phyloP scores from a whole-genome alignment of 2,888 invertebrate species.

The Boloria euphrosyne region DNA sequence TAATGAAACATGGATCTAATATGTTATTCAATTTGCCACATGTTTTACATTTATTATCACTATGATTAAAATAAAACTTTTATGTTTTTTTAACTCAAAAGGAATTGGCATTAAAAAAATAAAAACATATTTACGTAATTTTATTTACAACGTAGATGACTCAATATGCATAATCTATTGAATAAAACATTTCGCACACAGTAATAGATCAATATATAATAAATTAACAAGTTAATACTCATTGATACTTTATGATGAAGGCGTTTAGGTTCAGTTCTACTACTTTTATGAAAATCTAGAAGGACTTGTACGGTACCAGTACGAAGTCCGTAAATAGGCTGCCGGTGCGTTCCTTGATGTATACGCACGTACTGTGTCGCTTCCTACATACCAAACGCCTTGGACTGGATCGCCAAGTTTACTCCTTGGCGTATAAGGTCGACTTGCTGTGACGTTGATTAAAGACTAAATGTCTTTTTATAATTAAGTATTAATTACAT shows the following conservation, averaged over 20 bases:
- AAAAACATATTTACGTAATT: background rate
- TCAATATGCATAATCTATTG: slow-evolving; percentile 10
- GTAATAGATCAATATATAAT: slow-evolving; percentile 5
- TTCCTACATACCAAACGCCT: slow-evolving; percentile 48
- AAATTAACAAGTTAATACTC: background rate
- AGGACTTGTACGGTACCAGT: slow-evolving; percentile 23
- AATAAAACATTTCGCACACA: slow-evolving; percentile 19
- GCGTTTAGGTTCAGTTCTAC: slow-evolving; percentile 9
- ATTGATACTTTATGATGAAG: slow-evolving; percentile 12
- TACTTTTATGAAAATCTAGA: slow-evolving; percentile 18
- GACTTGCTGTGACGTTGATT: slow-evolving; percentile 15
- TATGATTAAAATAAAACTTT: too few species aligned
- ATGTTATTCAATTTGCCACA: too few species aligned
- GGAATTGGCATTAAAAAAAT: background rate
- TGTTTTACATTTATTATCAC: too few species aligned
- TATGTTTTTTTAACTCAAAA: too few species aligned
- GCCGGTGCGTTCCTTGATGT: slow-evolving; percentile 58
- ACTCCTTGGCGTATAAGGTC: slow-evolving; percentile 30
- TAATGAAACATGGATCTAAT: too few species aligned
- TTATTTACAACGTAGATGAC: slow-evolving; percentile 1
- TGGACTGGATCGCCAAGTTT: slow-evolving; percentile 27
- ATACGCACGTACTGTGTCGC: slow-evolving; percentile 47
- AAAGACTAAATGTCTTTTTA: slow-evolving; percentile 16
- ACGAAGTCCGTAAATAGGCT: slow-evolving; percentile 54
- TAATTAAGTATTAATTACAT: background rate